Percentiles rank a stretch among this genome's conserved stretches.
phyloP scores from a whole-genome alignment of 2,888 invertebrate genomes.

The Nycteola revayana region DNA sequence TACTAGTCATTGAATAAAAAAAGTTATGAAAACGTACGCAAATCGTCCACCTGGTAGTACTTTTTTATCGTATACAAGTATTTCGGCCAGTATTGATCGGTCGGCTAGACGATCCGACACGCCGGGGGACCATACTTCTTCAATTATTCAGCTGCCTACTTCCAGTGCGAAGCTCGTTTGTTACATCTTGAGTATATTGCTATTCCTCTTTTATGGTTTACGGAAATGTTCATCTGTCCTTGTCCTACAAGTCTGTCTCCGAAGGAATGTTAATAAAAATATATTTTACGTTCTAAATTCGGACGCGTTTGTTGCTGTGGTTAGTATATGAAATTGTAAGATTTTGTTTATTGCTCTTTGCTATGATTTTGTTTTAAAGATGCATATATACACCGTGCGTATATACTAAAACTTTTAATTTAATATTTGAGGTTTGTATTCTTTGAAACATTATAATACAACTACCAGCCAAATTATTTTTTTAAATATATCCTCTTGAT shows the following conservation, averaged over 20 bases:
- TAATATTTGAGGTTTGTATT: no score
- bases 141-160: constrained; percentile 67
- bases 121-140: constrained; percentile 56
- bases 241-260: constrained; percentile 30
- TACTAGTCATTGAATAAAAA: no score
- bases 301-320: constrained; percentile 31
- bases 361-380: no score
- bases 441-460: no score
- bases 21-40: constrained; percentile 2
- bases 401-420: no score
- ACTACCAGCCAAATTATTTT: no score
- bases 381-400: no score
- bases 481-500: no score
- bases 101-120: constrained; percentile 54
- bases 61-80: constrained; percentile 12
- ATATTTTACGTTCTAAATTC: constrained; percentile 30
- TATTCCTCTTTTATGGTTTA: constrained; percentile 48
- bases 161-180: constrained; percentile 42
- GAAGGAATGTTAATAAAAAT: constrained; percentile 38
- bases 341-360: background rate
- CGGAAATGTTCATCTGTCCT: constrained; percentile 37
- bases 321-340: background rate
- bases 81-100: constrained; percentile 50
- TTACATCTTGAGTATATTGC: constrained; percentile 54
- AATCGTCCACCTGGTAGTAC: constrained; percentile 3